Evolutionary conservation across 2,888 invertebrate genomes (phyloP), one percentile per base, ranked within the genome.

Genomic region (Idaea dimidiata): DNA sequence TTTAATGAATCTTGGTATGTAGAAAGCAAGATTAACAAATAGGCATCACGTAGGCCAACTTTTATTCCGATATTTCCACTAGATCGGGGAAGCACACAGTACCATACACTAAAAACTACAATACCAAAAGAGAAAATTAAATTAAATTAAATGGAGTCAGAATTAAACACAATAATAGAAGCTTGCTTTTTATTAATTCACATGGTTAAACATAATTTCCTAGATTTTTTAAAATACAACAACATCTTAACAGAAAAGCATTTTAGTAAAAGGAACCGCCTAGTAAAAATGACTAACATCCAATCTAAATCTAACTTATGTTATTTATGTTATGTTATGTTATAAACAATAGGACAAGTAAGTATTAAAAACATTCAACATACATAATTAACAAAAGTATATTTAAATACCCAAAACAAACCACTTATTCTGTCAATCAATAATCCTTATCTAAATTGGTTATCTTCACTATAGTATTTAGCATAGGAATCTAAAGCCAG

Each of bases 341-440:
- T 14, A 10, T 10, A 8, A 43, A 43, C 10, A 43, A 43, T 10
- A 43, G 54, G 16, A 16, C 24, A 24, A 24, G 24, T 24, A 24
- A 5, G 24, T 24, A 24, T 24, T 43, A 43, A 10, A 10, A 43
- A 43, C 43, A 10, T 10, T 43, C 43, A 43, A 43, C 43, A 43
- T 43, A 24, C 24, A 24, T 24, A 24, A 24, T 24, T 24, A 10
- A 43, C 8, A 43, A 43, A 7, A 43, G 10, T 1, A 43, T 43
- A 43, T 43, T 43, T 43, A 24, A 24, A 24, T 5, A 43, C 43
- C 43, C 43, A 8, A 64, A 64, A 65, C 63, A 57, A 10, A 7
- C 56, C 61, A 59, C 62, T 67, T 69, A 64, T 71, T 57, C 61
- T 67, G 61, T 61, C 61, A 72, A 65, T 69, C 68, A 67, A 71